Conservation (phyloP, 2,797 vertebrate genomes). For the Gymnoscopelus braueri region DNA sequence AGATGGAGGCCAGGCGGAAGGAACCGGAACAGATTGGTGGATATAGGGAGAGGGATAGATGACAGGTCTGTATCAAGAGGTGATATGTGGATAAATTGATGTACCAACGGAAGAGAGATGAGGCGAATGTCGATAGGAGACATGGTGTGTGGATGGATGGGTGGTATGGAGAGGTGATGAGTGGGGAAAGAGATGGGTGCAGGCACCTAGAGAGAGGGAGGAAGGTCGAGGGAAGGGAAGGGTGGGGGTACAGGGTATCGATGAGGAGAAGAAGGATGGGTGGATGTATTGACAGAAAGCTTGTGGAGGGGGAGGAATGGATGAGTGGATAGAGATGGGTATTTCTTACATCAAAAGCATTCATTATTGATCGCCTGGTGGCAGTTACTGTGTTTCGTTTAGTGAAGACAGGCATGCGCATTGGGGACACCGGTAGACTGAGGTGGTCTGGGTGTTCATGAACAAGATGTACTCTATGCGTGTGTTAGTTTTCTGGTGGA, state of each 20-base stretch:
- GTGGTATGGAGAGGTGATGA: background rate
- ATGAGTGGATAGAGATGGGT: slow-evolving; percentile 35
- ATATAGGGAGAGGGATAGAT: background rate
- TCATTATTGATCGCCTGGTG: slow-evolving; percentile 65
- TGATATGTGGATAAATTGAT: background rate
- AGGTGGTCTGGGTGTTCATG: slow-evolving; percentile 9
- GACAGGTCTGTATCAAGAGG: background rate
- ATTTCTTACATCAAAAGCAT: slow-evolving; percentile 65
- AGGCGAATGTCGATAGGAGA: background rate
- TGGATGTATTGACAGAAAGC: background rate
- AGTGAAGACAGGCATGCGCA: slow-evolving; percentile 41
- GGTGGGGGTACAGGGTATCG: slow-evolving; percentile 4
- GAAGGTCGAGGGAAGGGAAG: background rate
- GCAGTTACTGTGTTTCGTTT: slow-evolving; percentile 12
- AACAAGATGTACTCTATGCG: slow-evolving; percentile 1
- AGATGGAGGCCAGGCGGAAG: no score
- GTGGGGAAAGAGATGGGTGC: background rate
- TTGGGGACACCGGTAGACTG: slow-evolving; percentile 19
- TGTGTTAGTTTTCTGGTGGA: background rate
- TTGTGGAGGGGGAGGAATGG: background rate
- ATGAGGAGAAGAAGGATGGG: slow-evolving; percentile 14
- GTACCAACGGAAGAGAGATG: slow-evolving; percentile 1
- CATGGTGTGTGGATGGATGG: no score
- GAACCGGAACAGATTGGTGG: background rate
- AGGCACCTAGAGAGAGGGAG: background rate